Conservation (phyloP, 64 coral and sea anemone genomes). For the Astreopora myriophthalma region DNA sequence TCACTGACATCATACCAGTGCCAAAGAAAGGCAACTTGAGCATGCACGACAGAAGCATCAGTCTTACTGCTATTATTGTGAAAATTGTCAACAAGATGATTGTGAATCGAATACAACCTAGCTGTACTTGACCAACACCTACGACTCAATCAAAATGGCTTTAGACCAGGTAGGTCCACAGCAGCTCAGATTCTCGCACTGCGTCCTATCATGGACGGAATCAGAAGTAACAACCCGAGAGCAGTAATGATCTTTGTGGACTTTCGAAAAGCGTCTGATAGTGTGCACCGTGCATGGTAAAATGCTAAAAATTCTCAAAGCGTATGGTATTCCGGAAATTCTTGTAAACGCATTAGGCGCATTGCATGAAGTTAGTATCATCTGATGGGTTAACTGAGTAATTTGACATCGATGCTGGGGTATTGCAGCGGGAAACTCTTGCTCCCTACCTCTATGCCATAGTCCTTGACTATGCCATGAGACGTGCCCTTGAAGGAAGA, state of each 20-base stretch:
- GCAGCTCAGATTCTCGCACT: not conserved
- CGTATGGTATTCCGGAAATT: slow-evolving; percentile 38
- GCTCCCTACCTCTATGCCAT: not conserved
- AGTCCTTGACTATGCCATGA: not conserved
- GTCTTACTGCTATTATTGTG: not conserved
- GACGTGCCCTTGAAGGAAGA: too few relatives aligned
- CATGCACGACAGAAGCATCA: not conserved
- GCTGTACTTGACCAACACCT: not conserved
- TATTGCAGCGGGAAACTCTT: not conserved
- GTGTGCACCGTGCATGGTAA: not conserved
- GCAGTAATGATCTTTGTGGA: slow-evolving; percentile 28
- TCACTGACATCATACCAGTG: not conserved
- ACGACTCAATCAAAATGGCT: not conserved
- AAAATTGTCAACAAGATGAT: not conserved
- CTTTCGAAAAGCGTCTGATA: slow-evolving; percentile 60
- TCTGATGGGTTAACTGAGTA: not conserved
- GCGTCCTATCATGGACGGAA: not conserved
- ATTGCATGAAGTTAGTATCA: not conserved
- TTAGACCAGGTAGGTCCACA: too few relatives aligned
- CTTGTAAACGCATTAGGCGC: too few relatives aligned
- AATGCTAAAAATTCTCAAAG: slow-evolving; percentile 5
- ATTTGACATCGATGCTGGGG: slow-evolving; percentile 7
- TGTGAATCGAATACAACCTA: not conserved
- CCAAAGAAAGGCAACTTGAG: not conserved
- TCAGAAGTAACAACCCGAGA: not conserved